Evolutionary conservation across 2,888 invertebrate genomes (phyloP), one percentile per base, ranked within the genome.

Genomic region (Nomada fucata): DNA sequence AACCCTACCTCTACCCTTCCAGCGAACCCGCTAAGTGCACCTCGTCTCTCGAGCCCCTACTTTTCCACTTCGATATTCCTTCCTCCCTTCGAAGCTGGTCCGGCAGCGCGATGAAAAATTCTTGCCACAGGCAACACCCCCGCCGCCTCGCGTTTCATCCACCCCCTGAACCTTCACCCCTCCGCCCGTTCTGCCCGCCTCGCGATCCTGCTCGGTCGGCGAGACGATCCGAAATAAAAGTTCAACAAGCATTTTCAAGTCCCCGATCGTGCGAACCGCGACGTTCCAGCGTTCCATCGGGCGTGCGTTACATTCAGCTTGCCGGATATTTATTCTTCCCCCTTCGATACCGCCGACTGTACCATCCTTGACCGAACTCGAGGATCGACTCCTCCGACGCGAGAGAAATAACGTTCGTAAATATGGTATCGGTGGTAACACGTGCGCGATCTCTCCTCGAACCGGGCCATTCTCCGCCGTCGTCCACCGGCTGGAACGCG

Each of bases 1-100:
- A 76, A 60, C 80, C 76, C 83, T 44, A n/a, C 60, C 60, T 76
- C 83, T 44, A 71, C 78, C 86, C 83, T 79, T 74, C 76, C 76
- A 50, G 60, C 71, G 74, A 76, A 76, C 82, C 73, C 82, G 86
- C 89, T 91, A 90, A 91, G 90, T 91, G 90, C 90, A 89, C 86
- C 90, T 83, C 89, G 89, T 86, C 87, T 86, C 76, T 76, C 59
- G 82, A 83, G 36, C 44, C 76, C 77, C 78, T 82, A 78, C 84
- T 86, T 88, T 83, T 74, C 79, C 82, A 87, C 82, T 79, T 82
- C 72, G 83, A 80, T 79, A 81, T 81, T 79, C 85, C 83, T 57
- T 64, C 60, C 57, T 75, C 67, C 80, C 73, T 70, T 68, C 75
- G 71, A 50, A 52, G 61, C 64, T 65, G 57, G 76, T 75, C 79